Conservation (phyloP, 2,113 vertebrate genomes). For the Myrmecophaga tridactyla region DNA sequence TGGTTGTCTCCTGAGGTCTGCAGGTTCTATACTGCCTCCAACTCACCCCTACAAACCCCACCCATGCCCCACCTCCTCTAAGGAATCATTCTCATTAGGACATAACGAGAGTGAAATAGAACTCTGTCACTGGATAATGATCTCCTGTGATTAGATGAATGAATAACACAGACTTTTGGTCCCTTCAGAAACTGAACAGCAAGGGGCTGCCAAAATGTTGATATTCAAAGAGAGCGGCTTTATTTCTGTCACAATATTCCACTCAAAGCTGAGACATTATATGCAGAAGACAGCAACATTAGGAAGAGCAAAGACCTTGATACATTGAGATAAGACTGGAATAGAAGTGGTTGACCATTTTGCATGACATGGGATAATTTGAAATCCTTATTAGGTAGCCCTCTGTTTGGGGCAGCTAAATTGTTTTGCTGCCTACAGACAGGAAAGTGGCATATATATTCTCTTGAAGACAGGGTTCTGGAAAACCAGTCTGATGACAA, state of each 20-base stretch:
- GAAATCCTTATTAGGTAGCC: background rate
- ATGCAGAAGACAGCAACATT: background rate
- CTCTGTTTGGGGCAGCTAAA: background rate
- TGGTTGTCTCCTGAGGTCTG: background rate
- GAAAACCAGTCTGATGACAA: background rate
- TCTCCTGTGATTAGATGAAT: slow-evolving; percentile 85
- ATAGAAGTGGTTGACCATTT: background rate
- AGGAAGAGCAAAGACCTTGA: background rate
- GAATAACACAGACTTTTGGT: slow-evolving; percentile 80
- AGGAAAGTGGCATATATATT: background rate
- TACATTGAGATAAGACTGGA: background rate
- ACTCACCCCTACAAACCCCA: background rate
- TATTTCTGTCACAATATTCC: slow-evolving; percentile 72
- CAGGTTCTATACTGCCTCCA: background rate
- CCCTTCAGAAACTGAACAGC: slow-evolving; percentile 82
- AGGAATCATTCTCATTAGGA: slow-evolving; percentile 82
- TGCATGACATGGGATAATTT: background rate
- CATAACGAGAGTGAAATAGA: slow-evolving; percentile 81
- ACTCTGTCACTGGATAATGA: slow-evolving; percentile 84
- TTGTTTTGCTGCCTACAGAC: slow-evolving; percentile 12
- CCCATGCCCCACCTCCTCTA: background rate
- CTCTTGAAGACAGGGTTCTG: background rate
- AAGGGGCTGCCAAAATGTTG: slow-evolving; percentile 83
- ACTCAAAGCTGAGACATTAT: slow-evolving; percentile 2
- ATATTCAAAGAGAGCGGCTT: slow-evolving; percentile 78